Evolutionary conservation across 2,113 vertebrate species (phyloP), one percentile per base, ranked within the genome.

Genomic region (Hemichromis elongatus): DNA sequence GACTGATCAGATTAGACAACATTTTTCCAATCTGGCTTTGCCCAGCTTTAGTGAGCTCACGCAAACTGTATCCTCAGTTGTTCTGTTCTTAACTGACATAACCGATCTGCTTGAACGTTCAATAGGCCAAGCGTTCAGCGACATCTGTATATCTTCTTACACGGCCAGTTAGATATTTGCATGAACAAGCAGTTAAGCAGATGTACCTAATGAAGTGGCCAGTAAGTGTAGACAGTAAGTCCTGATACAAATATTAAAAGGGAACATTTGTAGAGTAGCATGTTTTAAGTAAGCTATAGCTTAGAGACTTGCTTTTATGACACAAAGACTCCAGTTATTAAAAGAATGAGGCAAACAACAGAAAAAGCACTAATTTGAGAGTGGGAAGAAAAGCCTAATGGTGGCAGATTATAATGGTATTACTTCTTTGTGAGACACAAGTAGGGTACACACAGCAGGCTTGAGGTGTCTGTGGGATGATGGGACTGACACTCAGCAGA

Each of bases 381-480:
- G 80, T 2, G 73, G 89, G 77, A 79, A 70, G 85, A 75, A 81
- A 81, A 83, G 81, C 75, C 80, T 82, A 84, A 91, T 90, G 47
- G 82, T 28, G 56, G 70, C 24, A 82, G 84, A 92, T 91, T 90
- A 91, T 90, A 88, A 93, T 86, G 80, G 81, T 80, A 84, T 92
- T 90, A 92, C 86, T 81, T 83, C 90, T 81, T 87, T 86, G 80
- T 50, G 80, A 87, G 86, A 84, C 52, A 63, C 47, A 40, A 84
- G 86, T 30, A 50, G 70, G 45, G 1, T 13, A 73, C 80, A 53
- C 47, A 37, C 87, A 54, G 83, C 68, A 18, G 75, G 82, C 77
- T 80, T 7, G 50, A 85, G 82, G 87, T 84, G 77, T 87, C 81
- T 88, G 90, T 84, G 86, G 89, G 90, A 90, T 79, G 90, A 78